A percentile compares a stretch with the other conserved stretches of the same genome.
These are phyloP conservation scores for Rhamphomyia laevipes DNA, from an alignment of 2,888 invertebrate genomes.

Conservation along the genomic window DNA sequence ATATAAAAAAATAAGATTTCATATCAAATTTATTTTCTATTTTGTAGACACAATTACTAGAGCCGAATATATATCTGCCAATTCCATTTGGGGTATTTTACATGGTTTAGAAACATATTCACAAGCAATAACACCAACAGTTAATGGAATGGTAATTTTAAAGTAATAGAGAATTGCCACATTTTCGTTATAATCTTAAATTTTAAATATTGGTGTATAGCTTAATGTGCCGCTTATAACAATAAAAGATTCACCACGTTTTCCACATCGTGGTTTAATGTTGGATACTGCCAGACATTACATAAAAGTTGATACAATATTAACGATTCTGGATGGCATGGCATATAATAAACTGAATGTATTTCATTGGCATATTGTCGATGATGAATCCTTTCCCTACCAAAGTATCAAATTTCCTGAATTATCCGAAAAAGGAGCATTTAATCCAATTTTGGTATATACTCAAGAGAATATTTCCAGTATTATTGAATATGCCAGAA, in stretches of 20 bases:
- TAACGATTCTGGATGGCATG: slow-evolving; percentile 54
- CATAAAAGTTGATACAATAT: slow-evolving; percentile 39
- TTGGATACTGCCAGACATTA: slow-evolving; percentile 84
- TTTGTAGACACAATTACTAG: slow-evolving; percentile 21
- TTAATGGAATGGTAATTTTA: slow-evolving; percentile 19
- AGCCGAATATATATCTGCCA: slow-evolving; percentile 17
- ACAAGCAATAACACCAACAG: slow-evolving; percentile 48
- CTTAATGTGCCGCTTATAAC: slow-evolving; percentile 52
- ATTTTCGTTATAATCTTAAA: not conserved
- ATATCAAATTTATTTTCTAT: not conserved
- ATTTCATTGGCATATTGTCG: slow-evolving; percentile 91
- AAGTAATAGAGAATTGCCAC: slow-evolving; percentile 7
- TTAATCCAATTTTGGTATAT: slow-evolving; percentile 51
- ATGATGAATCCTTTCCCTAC: slow-evolving; percentile 88
- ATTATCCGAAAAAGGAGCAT: slow-evolving; percentile 60
- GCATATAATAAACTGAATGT: slow-evolving; percentile 85
- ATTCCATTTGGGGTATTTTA: slow-evolving; percentile 70
- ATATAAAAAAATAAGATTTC: not conserved
- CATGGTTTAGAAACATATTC: slow-evolving; percentile 79
- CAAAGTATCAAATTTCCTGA: slow-evolving; percentile 66
- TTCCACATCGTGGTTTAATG: slow-evolving; percentile 69
- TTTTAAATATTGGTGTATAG: slow-evolving; percentile 34
- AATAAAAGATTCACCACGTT: slow-evolving; percentile 69
- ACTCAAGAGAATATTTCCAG: slow-evolving; percentile 48
- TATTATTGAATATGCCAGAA: slow-evolving; percentile 64